Evolutionary conservation across 2,888 invertebrate genomes (phyloP).

Genomic region (Serrognathus titanus): DNA sequence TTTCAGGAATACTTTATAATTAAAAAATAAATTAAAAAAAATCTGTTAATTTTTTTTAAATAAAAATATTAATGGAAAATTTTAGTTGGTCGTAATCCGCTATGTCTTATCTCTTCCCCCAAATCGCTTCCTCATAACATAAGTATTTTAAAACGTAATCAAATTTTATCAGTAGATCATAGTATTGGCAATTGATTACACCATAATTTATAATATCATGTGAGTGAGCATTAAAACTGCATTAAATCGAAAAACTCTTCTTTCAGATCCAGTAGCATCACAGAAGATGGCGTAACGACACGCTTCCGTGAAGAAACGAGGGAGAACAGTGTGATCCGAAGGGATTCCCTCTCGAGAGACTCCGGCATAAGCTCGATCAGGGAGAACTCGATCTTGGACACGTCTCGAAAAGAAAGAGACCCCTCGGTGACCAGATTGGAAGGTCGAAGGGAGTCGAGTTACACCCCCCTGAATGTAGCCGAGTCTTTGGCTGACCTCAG

Average conservation of each 20-base stretch:
- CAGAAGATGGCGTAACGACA: constrained; percentile 48
- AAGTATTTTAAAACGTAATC: too few species aligned
- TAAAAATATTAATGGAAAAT: too few species aligned
- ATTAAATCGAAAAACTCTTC: constrained; percentile 1
- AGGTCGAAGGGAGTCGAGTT: constrained; percentile 13
- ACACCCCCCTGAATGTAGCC: constrained; percentile 36
- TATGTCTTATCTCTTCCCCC: too few species aligned
- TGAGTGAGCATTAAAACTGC: neutral
- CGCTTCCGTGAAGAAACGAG: constrained; percentile 49
- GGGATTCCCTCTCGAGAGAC: constrained; percentile 40
- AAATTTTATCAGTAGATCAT: too few species aligned
- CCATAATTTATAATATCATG: too few species aligned
- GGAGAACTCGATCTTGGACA: constrained; percentile 44
- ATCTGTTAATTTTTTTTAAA: too few species aligned
- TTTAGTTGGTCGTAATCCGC: too few species aligned
- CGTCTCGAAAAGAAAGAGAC: constrained; percentile 57
- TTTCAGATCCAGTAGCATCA: constrained; percentile 45
- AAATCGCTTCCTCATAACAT: too few species aligned
- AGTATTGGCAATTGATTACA: too few species aligned
- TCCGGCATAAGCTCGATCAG: constrained; percentile 42
- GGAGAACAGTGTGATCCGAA: constrained; percentile 37
- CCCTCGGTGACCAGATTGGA: constrained; percentile 41
- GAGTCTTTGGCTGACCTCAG: constrained; percentile 61
- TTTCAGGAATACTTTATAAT: too few species aligned
- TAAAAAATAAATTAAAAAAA: too few species aligned